Percentiles rank a stretch among this genome's conserved stretches.
Conservation (phyloP, 1,140 invertebrate genomes). For the Halyomorpha halys region DNA sequence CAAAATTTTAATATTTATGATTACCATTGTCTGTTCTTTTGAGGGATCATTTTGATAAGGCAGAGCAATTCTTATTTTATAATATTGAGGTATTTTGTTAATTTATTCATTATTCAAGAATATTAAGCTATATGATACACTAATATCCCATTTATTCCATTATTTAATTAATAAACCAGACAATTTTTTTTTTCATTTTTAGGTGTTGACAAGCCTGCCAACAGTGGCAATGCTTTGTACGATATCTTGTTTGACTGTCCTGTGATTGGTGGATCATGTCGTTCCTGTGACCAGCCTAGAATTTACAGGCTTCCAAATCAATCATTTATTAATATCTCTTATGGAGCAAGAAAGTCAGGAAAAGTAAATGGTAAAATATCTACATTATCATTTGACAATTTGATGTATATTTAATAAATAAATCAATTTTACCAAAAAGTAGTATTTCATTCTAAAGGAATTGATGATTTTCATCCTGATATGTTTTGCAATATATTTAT, state of each 20-base stretch:
- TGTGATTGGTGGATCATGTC: background rate
- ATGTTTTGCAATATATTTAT: no score
- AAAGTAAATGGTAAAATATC: slow-evolving; percentile 2
- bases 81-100: no score
- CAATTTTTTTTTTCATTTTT: background rate
- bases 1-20: no score
- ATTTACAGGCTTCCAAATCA: slow-evolving; percentile 16
- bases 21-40: no score
- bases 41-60: no score
- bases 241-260: slow-evolving; percentile 13
- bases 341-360: slow-evolving; percentile 3
- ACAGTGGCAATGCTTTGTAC: background rate
- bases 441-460: background rate
- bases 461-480: background rate
- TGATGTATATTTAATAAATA: background rate
- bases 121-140: no score
- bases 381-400: background rate
- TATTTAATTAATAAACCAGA: no score
- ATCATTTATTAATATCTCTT: slow-evolving; percentile 10
- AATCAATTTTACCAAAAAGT: background rate
- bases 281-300: background rate
- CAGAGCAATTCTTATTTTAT: no score
- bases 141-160: no score
- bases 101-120: no score
- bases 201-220: background rate